Percentiles rank a stretch among this genome's conserved stretches.
phyloP scores from a whole-genome alignment of 2,888 invertebrate species.

The Anodontia alba region DNA sequence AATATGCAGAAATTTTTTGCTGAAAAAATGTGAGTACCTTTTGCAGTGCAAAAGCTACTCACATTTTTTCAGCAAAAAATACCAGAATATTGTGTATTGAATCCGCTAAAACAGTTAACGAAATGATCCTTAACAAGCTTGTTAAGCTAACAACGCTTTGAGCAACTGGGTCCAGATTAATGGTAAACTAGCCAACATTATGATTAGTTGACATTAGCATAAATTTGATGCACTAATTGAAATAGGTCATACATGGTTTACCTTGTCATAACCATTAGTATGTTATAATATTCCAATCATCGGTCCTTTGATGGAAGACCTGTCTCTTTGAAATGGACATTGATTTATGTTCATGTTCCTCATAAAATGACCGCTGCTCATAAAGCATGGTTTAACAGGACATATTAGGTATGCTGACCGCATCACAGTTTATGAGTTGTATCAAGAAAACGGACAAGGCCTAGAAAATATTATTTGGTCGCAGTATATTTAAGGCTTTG shows the following conservation, averaged over 20 bases:
- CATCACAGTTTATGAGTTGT: background rate
- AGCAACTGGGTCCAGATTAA: too few species aligned
- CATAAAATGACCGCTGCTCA: background rate
- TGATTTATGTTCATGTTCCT: constrained; percentile 8
- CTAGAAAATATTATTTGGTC: too few species aligned
- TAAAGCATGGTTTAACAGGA: background rate
- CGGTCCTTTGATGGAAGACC: background rate
- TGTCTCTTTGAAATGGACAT: background rate
- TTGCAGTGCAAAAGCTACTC: too few species aligned
- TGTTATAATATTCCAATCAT: background rate
- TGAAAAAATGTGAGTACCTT: too few species aligned
- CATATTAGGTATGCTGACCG: background rate
- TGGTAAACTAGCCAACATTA: background rate
- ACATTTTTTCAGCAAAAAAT: too few species aligned
- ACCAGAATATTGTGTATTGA: too few species aligned
- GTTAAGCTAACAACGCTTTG: too few species aligned
- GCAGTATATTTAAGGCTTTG: too few species aligned
- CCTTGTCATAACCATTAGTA: background rate
- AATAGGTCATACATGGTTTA: background rate
- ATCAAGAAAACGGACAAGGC: background rate
- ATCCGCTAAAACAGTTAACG: too few species aligned
- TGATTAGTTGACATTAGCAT: constrained; percentile 7
- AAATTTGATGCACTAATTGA: constrained; percentile 7
- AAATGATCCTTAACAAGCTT: too few species aligned
- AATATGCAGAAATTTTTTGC: too few species aligned